Percentiles rank a stretch among this genome's conserved stretches.
Evolutionary conservation across 2,113 vertebrate genomes (phyloP).

Genomic region (Irena cyanogastra): DNA sequence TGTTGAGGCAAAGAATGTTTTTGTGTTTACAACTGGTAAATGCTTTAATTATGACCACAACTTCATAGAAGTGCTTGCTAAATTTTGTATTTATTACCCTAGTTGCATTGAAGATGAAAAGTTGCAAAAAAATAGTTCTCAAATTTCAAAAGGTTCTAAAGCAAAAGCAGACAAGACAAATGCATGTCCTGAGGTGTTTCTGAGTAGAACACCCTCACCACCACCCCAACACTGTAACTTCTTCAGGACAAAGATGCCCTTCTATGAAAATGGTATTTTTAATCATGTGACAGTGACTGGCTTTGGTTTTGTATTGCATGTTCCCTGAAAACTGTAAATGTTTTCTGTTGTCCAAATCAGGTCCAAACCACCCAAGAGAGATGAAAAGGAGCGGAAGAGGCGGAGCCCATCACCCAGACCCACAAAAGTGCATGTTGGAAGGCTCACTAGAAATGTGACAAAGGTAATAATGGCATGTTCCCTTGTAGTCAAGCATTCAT

Average conservation of each 20-base stretch:
- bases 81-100: background rate
- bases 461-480: conserved; percentile 77
- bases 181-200: background rate
- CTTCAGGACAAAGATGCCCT: background rate
- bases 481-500: too few relatives aligned
- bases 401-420: conserved; percentile 92
- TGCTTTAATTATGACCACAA: background rate
- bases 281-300: background rate
- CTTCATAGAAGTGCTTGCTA: background rate
- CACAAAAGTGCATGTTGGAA: conserved; percentile 91
- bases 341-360: conserved; percentile 58
- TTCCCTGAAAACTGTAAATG: background rate
- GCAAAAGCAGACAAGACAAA: background rate
- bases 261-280: background rate
- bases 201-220: background rate
- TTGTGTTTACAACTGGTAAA: background rate
- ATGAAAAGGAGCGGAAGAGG: conserved; percentile 92
- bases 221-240: background rate
- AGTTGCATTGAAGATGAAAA: background rate
- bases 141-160: background rate
- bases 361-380: conserved; percentile 94
- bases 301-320: background rate
- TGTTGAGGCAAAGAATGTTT: background rate
- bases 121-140: background rate
- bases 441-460: conserved; percentile 93